These are phyloP conservation scores for Sclerodermus sp. DNA, from an alignment of 2,888 invertebrate species.

Conservation along the genomic window DNA sequence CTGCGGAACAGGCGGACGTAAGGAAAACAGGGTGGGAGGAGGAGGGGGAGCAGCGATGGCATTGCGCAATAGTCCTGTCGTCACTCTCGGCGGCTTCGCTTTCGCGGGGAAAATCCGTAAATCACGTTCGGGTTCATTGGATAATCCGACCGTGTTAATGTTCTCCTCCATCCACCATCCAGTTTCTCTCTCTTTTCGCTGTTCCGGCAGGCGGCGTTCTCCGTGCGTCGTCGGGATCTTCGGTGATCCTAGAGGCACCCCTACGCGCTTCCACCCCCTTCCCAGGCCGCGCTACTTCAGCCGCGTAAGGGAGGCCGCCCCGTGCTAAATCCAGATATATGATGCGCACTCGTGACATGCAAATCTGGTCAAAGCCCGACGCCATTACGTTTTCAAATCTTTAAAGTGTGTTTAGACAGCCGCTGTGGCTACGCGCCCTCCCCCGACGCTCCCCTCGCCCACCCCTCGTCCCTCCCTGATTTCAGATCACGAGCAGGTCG, in stretches of 20 bases:
- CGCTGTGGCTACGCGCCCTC: conserved; percentile 28
- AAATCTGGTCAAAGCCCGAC: conserved; percentile 57
- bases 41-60: not conserved
- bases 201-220: conserved; percentile 24
- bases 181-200: conserved; percentile 13
- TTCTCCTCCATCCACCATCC: conserved; percentile 34
- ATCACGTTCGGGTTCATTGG: conserved; percentile 54
- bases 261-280: conserved; percentile 21
- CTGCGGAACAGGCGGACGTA: too few species aligned
- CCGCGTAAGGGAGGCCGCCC: conserved; percentile 18
- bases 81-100: conserved; percentile 11
- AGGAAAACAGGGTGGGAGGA: conserved; percentile 1
- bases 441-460: too few species aligned
- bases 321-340: conserved; percentile 58
- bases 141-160: conserved; percentile 56
- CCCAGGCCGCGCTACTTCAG: conserved; percentile 20
- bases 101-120: conserved; percentile 36
- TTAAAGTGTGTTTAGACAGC: conserved; percentile 59
- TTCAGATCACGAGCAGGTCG: too few species aligned
- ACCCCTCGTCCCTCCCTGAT: not conserved
- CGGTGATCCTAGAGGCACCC: conserved; percentile 30
- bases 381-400: conserved; percentile 59
- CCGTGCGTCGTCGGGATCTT: conserved; percentile 24
- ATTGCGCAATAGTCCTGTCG: conserved; percentile 12
- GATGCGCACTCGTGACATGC: conserved; percentile 58